Conservation (phyloP, 64 coral and sea anemone genomes). For the Anthopleura sola region DNA sequence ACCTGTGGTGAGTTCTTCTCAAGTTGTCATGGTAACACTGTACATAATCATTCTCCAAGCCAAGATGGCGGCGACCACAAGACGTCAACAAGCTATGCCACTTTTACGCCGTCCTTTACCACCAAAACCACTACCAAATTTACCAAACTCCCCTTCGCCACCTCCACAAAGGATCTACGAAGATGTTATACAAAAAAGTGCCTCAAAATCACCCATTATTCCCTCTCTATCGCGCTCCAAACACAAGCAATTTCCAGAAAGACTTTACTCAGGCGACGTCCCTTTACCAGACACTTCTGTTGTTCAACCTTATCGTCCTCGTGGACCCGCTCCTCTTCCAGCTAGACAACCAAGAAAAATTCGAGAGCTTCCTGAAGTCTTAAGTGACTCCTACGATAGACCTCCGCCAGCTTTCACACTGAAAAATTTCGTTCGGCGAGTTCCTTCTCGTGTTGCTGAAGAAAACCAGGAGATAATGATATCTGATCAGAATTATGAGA, state of each 20-base stretch:
- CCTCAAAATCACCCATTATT: constrained; percentile 26
- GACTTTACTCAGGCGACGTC: constrained; percentile 32
- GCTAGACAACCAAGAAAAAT: constrained; percentile 65
- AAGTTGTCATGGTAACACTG: constrained; percentile 63
- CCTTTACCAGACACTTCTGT: constrained; percentile 48
- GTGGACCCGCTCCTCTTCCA: constrained; percentile 69
- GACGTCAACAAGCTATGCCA: constrained; percentile 36
- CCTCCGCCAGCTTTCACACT: constrained; percentile 73
- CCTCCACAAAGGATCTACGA: constrained; percentile 9
- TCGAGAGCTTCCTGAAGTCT: constrained; percentile 68
- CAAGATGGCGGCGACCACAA: constrained; percentile 71
- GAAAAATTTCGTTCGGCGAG: constrained; percentile 43
- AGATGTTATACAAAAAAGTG: neutral
- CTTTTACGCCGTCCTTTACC: constrained; percentile 89
- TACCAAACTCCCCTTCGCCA: constrained; percentile 32
- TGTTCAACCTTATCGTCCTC: constrained; percentile 48
- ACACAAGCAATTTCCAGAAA: constrained; percentile 10
- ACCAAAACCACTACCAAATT: constrained; percentile 51
- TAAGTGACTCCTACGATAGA: constrained; percentile 55
- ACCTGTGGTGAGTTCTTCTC: neutral
- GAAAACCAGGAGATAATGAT: constrained; percentile 42
- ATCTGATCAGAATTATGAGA: constrained; percentile 81
- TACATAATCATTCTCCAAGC: neutral
- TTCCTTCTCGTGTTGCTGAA: constrained; percentile 28
- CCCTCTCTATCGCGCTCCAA: neutral